A percentile compares a stretch with the other conserved stretches of the same genome.
Conservation (phyloP, 64 coral and sea anemone species). For the Montipora foliosa region DNA sequence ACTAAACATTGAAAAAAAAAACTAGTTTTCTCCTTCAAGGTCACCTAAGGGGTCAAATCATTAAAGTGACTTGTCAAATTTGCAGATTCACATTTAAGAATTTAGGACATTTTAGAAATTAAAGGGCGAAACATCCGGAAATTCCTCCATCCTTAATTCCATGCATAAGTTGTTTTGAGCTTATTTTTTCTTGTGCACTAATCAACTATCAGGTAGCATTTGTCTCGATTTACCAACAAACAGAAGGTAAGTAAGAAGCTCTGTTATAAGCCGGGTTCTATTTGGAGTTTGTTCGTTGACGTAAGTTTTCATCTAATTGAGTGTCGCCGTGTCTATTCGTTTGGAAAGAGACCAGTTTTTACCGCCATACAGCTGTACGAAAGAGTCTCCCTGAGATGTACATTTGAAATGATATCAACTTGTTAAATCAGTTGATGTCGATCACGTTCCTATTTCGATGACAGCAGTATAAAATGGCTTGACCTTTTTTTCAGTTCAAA, state of each 20-base stretch:
- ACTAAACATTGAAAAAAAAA: background rate
- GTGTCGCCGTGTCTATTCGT: background rate
- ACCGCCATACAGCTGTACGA: background rate
- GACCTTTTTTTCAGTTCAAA: background rate
- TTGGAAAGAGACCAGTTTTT: background rate
- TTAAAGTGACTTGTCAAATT: background rate
- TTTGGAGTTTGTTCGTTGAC: background rate
- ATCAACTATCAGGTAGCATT: background rate
- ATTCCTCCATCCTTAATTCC: background rate
- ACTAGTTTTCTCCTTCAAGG: background rate
- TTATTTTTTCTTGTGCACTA: background rate
- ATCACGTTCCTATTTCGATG: background rate
- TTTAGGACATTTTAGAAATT: conserved; percentile 4
- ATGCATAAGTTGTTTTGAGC: background rate
- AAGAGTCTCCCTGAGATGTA: background rate
- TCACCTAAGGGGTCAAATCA: background rate
- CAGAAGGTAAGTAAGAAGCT: conserved; percentile 18
- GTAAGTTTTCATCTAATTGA: background rate
- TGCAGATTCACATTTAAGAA: background rate
- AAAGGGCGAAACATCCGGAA: conserved; percentile 40
- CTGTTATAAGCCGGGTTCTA: background rate
- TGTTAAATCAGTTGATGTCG: background rate
- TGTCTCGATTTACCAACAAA: background rate
- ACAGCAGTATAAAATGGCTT: background rate
- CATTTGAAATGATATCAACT: background rate